Percentiles rank a stretch among this genome's conserved stretches.
Evolutionary conservation across 2,113 vertebrate species (phyloP).

Genomic region (Charina bottae): DNA sequence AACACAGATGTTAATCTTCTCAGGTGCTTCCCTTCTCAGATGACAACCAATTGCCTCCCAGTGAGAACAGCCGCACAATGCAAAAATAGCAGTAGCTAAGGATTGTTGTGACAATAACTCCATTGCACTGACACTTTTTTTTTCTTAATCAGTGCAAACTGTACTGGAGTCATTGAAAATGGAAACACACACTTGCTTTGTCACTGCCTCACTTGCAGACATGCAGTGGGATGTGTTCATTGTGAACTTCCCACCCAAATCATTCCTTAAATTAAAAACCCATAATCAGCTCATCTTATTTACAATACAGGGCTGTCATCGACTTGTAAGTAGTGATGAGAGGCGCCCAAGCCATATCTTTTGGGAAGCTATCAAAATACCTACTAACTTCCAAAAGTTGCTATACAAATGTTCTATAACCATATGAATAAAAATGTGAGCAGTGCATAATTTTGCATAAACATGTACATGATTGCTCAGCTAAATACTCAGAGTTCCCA

Average conservation of each 20-base stretch:
- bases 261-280: constrained; percentile 41
- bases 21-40: constrained; percentile 39
- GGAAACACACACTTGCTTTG: constrained; percentile 42
- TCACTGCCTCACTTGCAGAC: constrained; percentile 45
- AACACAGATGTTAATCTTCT: constrained; percentile 39
- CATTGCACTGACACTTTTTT: constrained; percentile 45
- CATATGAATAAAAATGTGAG: not conserved
- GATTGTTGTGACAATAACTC: constrained; percentile 58
- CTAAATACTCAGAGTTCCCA: not conserved
- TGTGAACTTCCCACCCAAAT: constrained; percentile 33
- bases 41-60: constrained; percentile 50
- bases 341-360: constrained; percentile 11
- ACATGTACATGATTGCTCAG: not conserved
- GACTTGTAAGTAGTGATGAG: constrained; percentile 1
- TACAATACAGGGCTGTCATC: constrained; percentile 23
- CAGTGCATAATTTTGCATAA: not conserved
- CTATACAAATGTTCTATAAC: not conserved
- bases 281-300: constrained; percentile 20
- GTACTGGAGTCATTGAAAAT: constrained; percentile 43
- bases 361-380: not conserved
- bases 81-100: constrained; percentile 43
- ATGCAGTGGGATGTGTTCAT: constrained; percentile 27
- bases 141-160: constrained; percentile 51
- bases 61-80: constrained; percentile 45
- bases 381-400: not conserved